Evolutionary conservation across 1,140 invertebrate species (phyloP).

Genomic region (Papilio polyxenes): DNA sequence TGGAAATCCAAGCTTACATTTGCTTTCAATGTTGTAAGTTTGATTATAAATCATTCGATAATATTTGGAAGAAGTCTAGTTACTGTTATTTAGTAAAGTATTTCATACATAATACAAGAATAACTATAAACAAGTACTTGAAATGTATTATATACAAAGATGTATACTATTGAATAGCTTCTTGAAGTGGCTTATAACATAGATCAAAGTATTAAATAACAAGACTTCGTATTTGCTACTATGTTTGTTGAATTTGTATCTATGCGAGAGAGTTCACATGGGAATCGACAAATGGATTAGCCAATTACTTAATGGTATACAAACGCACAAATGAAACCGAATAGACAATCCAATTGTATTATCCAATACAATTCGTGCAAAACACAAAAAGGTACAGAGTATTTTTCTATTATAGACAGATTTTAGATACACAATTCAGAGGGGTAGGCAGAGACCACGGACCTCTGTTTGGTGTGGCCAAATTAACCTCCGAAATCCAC

Average conservation of each 20-base stretch:
- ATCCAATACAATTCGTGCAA: background rate
- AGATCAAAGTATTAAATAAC: background rate
- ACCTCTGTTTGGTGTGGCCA: no score
- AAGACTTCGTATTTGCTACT: background rate
- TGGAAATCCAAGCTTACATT: no score
- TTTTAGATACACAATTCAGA: no score
- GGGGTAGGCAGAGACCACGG: no score
- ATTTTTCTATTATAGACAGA: no score
- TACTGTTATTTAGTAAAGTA: no score
- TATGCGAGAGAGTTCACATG: slow-evolving; percentile 5
- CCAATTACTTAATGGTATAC: slow-evolving; percentile 11
- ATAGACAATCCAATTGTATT: slow-evolving; percentile 17
- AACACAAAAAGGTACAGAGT: background rate
- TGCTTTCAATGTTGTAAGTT: no score
- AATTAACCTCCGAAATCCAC: no score
- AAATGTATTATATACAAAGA: background rate
- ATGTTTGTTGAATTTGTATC: slow-evolving; percentile 13
- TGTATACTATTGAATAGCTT: background rate
- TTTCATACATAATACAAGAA: no score
- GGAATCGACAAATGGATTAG: slow-evolving; percentile 22
- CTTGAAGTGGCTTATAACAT: background rate
- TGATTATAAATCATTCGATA: no score
- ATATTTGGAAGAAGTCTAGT: no score
- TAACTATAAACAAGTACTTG: background rate
- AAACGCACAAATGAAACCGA: background rate